Percentiles rank a stretch among this genome's conserved stretches.
phyloP scores from a whole-genome alignment of 1,140 invertebrate species.

The Neodiprion fabricii region DNA sequence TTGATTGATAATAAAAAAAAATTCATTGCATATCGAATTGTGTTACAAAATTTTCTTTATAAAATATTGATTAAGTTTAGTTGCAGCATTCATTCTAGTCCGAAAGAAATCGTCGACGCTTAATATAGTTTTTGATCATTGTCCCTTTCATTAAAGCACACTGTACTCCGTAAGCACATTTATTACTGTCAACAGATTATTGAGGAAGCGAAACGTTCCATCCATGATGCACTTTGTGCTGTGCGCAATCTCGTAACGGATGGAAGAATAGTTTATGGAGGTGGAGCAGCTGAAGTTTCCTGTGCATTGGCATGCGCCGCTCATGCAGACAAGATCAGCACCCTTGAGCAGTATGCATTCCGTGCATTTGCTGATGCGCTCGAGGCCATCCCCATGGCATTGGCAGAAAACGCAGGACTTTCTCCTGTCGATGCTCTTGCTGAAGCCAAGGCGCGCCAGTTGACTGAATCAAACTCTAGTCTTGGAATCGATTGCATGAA shows the following conservation, averaged over 20 bases:
- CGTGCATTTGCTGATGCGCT: conserved; percentile 95
- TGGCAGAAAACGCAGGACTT: conserved; percentile 97
- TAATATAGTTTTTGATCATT: no score
- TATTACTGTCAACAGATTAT: conserved; percentile 71
- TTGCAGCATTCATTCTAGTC: no score
- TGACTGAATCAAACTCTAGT: conserved; percentile 83
- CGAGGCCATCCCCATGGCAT: conserved; percentile 92
- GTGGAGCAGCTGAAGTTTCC: conserved; percentile 95
- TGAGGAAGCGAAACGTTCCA: conserved; percentile 95
- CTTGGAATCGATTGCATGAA: conserved; percentile 96
- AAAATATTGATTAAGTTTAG: conserved; percentile 5
- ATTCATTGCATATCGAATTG: conserved; percentile 11
- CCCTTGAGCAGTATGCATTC: conserved; percentile 97
- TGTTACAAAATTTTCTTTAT: conserved; percentile 13
- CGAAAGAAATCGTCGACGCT: no score
- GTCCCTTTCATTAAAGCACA: no score
- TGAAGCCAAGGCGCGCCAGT: conserved; percentile 90
- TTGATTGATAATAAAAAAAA: conserved; percentile 9
- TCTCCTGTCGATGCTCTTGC: conserved; percentile 92
- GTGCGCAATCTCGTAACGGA: conserved; percentile 94
- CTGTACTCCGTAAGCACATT: no score
- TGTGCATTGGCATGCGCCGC: conserved; percentile 90
- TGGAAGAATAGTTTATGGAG: conserved; percentile 95
- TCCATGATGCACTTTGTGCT: conserved; percentile 98
- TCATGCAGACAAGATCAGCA: conserved; percentile 90